A percentile compares a stretch with the other conserved stretches of the same genome.
Conservation (phyloP, 1,140 invertebrate species). For the Zaprionus gabonicus region DNA sequence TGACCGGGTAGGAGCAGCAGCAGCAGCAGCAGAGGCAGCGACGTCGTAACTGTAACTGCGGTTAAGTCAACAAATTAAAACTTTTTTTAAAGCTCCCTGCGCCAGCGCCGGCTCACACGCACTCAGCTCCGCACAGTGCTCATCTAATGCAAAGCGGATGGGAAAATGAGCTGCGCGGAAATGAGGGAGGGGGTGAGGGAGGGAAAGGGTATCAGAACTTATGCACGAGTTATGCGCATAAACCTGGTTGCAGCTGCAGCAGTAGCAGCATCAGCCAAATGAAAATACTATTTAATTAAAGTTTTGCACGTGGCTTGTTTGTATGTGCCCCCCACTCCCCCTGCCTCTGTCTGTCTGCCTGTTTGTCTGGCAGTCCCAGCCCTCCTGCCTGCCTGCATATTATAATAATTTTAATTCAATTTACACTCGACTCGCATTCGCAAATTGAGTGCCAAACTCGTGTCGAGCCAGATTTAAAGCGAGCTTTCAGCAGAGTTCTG, state of each 20-base stretch:
- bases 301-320: slow-evolving; percentile 70
- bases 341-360: slow-evolving; percentile 33
- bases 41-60: slow-evolving; percentile 75
- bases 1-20: slow-evolving; percentile 52
- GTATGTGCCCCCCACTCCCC: slow-evolving; percentile 6
- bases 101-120: neutral
- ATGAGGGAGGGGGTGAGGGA: neutral
- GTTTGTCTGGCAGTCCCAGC: slow-evolving; percentile 9
- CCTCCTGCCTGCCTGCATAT: slow-evolving; percentile 28
- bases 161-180: slow-evolving; percentile 51
- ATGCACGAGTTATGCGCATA: slow-evolving; percentile 75
- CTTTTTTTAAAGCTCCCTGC: slow-evolving; percentile 55
- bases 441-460: slow-evolving; percentile 40
- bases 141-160: slow-evolving; percentile 38
- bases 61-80: slow-evolving; percentile 83
- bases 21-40: slow-evolving; percentile 11
- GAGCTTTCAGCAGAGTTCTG: slow-evolving; percentile 19
- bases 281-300: slow-evolving; percentile 81
- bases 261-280: slow-evolving; percentile 28
- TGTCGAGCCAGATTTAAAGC: slow-evolving; percentile 33
- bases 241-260: slow-evolving; percentile 30
- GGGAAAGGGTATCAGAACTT: slow-evolving; percentile 49
- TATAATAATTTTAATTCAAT: slow-evolving; percentile 80
- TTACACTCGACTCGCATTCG: slow-evolving; percentile 45
- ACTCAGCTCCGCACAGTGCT: slow-evolving; percentile 9